A percentile compares a stretch with the other conserved stretches of the same genome.
These are phyloP conservation scores for Trichogramma evanescens DNA, from an alignment of 2,888 invertebrate species.

Conservation along the genomic window DNA sequence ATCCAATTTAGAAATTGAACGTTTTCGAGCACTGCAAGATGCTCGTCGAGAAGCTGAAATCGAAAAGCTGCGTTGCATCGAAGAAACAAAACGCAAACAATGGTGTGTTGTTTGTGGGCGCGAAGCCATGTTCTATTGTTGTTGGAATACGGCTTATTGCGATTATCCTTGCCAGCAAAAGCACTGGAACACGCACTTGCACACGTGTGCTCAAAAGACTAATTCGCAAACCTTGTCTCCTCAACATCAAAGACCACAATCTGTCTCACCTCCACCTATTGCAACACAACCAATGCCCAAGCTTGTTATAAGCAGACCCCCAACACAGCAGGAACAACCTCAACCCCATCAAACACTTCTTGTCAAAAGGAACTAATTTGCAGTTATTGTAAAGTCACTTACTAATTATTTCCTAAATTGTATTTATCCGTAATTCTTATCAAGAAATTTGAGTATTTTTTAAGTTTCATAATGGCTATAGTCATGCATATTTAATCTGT, in stretches of 20 bases:
- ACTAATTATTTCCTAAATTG: no score
- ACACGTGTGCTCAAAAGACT: conserved; percentile 51
- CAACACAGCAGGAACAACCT: neutral
- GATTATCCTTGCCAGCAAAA: conserved; percentile 80
- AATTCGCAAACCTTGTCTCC: conserved; percentile 20
- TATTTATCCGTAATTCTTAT: no score
- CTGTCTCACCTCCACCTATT: neutral
- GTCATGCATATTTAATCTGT: no score
- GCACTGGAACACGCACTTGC: conserved; percentile 76
- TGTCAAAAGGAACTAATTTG: no score
- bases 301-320: conserved; percentile 28
- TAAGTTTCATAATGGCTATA: no score
- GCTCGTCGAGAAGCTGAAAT: conserved; percentile 60
- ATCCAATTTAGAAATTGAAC: conserved; percentile 64
- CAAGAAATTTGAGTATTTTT: no score
- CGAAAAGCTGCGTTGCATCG: conserved; percentile 67
- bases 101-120: conserved; percentile 87
- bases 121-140: conserved; percentile 88
- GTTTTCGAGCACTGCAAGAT: conserved; percentile 58
- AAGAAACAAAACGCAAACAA: conserved; percentile 77
- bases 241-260: neutral
- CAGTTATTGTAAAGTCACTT: no score
- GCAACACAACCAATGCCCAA: conserved; percentile 31
- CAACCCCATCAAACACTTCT: no score
- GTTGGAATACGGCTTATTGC: conserved; percentile 95